Percentiles rank a stretch among this genome's conserved stretches.
Evolutionary conservation across 2,888 invertebrate species (phyloP).

Genomic region (Rosalia funebris): DNA sequence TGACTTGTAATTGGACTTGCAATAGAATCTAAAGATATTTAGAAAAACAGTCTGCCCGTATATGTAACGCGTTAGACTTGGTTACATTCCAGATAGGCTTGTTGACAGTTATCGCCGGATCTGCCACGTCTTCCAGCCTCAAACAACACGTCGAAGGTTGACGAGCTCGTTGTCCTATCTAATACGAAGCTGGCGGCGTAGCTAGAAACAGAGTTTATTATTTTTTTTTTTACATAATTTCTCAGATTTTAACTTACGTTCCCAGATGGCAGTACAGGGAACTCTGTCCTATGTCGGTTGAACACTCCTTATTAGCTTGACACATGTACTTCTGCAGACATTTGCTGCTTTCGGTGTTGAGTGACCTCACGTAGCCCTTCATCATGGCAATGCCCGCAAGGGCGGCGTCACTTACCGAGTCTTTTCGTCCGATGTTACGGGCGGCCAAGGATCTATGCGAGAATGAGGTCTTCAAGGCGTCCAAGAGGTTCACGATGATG

Average conservation of each 20-base stretch:
- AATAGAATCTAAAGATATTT: conserved; percentile 4
- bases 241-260: conserved; percentile 77
- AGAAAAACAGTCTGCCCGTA: neutral
- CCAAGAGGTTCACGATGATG: conserved; percentile 89
- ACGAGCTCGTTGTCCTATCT: conserved; percentile 77
- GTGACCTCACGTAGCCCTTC: conserved; percentile 87
- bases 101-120: conserved; percentile 86
- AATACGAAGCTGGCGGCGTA: conserved; percentile 88
- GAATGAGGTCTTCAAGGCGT: conserved; percentile 92
- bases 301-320: conserved; percentile 89
- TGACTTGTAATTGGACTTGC: neutral
- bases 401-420: conserved; percentile 90
- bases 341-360: conserved; percentile 79
- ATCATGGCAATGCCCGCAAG: conserved; percentile 88
- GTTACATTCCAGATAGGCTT: conserved; percentile 87
- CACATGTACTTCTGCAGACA: conserved; percentile 91
- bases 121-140: conserved; percentile 89
- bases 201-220: conserved; percentile 64
- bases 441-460: conserved; percentile 89
- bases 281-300: conserved; percentile 80
- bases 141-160: conserved; percentile 81
- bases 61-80: conserved; percentile 70
- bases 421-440: conserved; percentile 85
- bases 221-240: no score
- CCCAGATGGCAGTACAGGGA: conserved; percentile 92